Conservation (phyloP, 2,888 invertebrate species). For the Spilosoma lubricipeda region DNA sequence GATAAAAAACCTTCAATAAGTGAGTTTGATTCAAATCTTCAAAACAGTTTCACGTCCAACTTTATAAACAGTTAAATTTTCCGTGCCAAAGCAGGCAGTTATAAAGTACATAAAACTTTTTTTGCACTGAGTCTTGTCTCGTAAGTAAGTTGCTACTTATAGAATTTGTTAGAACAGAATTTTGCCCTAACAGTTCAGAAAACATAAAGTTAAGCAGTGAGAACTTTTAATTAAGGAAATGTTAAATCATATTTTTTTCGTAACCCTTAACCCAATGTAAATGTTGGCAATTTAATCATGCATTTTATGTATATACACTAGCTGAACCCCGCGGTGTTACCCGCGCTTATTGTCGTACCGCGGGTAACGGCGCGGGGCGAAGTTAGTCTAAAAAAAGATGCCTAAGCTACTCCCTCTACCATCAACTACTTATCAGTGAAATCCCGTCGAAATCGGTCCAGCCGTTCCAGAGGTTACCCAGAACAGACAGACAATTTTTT, state of each 20-base stretch:
- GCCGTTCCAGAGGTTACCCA: too few species aligned
- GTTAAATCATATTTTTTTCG: conserved; percentile 39
- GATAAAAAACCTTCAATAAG: too few species aligned
- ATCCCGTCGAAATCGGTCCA: too few species aligned
- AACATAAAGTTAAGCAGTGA: conserved; percentile 63
- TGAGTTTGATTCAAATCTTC: background rate
- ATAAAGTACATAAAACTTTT: conserved; percentile 59
- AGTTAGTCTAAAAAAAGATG: too few species aligned
- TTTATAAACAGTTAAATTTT: background rate
- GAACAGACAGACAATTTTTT: too few species aligned
- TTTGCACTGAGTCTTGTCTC: conserved; percentile 57
- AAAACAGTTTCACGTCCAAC: background rate
- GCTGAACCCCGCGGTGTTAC: too few species aligned
- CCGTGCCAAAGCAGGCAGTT: conserved; percentile 24
- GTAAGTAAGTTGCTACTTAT: conserved; percentile 65
- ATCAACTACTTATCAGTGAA: too few species aligned
- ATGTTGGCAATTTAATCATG: background rate
- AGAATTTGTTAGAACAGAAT: conserved; percentile 63
- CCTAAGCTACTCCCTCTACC: too few species aligned
- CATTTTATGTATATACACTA: too few species aligned
- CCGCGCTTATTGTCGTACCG: too few species aligned
- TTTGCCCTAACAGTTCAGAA: conserved; percentile 62
- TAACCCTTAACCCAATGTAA: background rate
- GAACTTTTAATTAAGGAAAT: conserved; percentile 58
- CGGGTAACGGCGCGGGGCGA: too few species aligned